Evolutionary conservation across 1,140 invertebrate species (phyloP), one percentile per base, ranked within the genome.

Genomic region (Drosophila rufa): DNA sequence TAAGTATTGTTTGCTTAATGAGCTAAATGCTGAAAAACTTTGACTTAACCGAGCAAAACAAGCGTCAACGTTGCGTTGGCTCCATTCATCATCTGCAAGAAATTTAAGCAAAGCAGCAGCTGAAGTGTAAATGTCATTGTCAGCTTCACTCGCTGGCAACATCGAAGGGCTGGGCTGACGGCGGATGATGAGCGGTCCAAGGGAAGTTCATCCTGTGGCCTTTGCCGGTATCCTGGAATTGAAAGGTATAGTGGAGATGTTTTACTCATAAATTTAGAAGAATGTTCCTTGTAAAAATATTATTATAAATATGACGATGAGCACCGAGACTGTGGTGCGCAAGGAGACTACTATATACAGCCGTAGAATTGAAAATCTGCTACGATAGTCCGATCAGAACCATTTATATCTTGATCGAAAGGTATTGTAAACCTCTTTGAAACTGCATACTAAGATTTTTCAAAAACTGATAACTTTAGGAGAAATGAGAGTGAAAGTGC

Each of bases 121-220:
- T 82, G 79, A 86, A 86, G 83, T 86, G 83, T 86, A 87, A 86
- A 86, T 87, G 83, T 82, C 83, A 87, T 86, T 86, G 82, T 77
- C 82, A 87, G 82, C 55, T 62, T 58, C 53, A 11, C 19, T 38
- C 7, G 42, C 22, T 25, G 43, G 19, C 40, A 11, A 43, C 38
- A 48, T 64, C 47, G 47, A 47, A 36, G 43, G 30, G 30, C 51
- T 15, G 42, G 42, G 9, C 15, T 53, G 14, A 47, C n/a, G 40
- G 8, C 17, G 36, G 65, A 12, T 25, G 46, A 55, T 36, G 33
- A 55, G 25, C 12, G 45, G 53, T 36, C 45, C 8, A 36, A 25
- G 36, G 55, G 40, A 42, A 42, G 40, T 12, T 36, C 50, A 22
- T 48, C 15, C 36, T 25, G 27, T 68, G 73, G 42, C 56, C 48